These are phyloP conservation scores for Bergia sp. DNA, from an alignment of 92 coral and sea anemone species.

Conservation along the genomic window DNA sequence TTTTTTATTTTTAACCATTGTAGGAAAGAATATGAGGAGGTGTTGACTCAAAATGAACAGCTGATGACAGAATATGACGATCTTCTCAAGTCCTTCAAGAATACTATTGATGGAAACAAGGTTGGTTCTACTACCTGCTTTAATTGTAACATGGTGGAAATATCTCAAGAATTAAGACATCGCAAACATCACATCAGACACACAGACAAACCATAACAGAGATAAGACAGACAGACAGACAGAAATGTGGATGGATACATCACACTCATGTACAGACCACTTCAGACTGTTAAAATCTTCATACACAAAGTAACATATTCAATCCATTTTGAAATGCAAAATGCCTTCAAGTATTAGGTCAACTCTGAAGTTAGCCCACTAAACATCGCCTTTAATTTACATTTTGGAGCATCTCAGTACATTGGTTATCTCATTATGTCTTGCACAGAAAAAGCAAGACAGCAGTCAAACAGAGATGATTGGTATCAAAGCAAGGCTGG, in stretches of 20 bases:
- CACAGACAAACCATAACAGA: neutral
- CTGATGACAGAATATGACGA: constrained; percentile 42
- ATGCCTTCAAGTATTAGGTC: too few species aligned
- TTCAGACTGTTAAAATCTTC: neutral
- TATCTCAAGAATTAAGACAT: neutral
- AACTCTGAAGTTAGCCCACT: neutral
- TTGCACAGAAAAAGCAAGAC: constrained; percentile 33
- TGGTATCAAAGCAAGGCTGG: constrained; percentile 34
- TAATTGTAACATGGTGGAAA: too few species aligned
- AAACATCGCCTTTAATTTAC: neutral
- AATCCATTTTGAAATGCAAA: neutral
- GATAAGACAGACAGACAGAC: neutral
- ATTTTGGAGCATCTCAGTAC: neutral
- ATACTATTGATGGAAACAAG: constrained; percentile 41
- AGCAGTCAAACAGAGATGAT: constrained; percentile 30
- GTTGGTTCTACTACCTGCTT: neutral
- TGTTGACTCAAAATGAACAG: constrained; percentile 33
- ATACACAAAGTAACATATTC: neutral
- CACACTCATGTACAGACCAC: neutral
- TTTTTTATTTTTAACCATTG: neutral
- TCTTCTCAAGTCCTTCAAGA: constrained; percentile 40
- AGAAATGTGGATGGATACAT: neutral
- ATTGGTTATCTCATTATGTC: neutral
- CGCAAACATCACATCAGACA: neutral
- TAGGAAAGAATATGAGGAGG: constrained; percentile 19